These are phyloP conservation scores for Gasterosteus aculeatus DNA, from an alignment of 2,113 vertebrate genomes.

Conservation along the genomic window DNA sequence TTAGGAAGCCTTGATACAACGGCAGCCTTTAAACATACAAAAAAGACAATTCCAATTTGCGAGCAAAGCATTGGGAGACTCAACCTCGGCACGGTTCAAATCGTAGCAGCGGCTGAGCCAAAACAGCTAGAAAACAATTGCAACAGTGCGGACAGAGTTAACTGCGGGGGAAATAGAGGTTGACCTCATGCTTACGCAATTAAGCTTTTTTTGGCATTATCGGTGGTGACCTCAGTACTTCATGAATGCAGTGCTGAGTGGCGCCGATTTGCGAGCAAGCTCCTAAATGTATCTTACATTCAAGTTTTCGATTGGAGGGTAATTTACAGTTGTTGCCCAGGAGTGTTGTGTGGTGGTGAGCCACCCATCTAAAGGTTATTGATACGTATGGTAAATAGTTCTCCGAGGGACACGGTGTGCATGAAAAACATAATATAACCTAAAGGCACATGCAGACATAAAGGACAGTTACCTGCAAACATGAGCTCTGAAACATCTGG, in stretches of 20 bases:
- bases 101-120: too few species aligned
- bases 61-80: not conserved
- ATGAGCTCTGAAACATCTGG: conserved; percentile 98
- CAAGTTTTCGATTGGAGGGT: not conserved
- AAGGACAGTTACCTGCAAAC: conserved; percentile 88
- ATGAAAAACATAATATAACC: not conserved
- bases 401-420: not conserved
- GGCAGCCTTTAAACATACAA: not conserved
- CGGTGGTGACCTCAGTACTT: too few species aligned
- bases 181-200: too few species aligned
- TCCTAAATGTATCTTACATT: conserved; percentile 9
- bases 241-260: too few species aligned
- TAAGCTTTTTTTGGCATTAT: too few species aligned
- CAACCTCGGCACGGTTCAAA: too few species aligned
- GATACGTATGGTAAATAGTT: conserved; percentile 24
- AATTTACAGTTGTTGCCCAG: not conserved
- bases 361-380: not conserved
- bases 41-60: not conserved
- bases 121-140: too few species aligned
- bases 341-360: not conserved
- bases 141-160: too few species aligned
- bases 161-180: too few species aligned
- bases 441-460: not conserved
- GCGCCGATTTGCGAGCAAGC: too few species aligned
- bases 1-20: not conserved